Conservation (phyloP, 1,140 invertebrate species). For the Capitella teleta region DNA sequence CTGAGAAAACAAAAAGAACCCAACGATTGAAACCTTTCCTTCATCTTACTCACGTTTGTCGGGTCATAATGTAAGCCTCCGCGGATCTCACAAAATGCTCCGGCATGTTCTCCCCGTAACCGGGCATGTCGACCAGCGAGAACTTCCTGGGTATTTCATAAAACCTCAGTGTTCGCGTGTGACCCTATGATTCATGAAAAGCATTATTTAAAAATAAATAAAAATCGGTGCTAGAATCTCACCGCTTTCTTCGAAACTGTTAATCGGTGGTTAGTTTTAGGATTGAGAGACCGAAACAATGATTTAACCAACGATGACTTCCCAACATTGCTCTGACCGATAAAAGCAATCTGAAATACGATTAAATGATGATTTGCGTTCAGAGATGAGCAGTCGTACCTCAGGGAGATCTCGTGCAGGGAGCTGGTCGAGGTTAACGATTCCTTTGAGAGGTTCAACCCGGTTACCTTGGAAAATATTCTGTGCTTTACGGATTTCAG, state of each 20-base stretch:
- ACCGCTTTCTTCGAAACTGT: slow-evolving; percentile 28
- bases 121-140: slow-evolving; percentile 33
- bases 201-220: neutral
- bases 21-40: neutral
- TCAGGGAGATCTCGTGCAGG: too few relatives aligned
- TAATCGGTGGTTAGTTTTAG: slow-evolving; percentile 18
- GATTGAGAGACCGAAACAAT: slow-evolving; percentile 21
- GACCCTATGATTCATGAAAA: slow-evolving; percentile 22
- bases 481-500: too few relatives aligned
- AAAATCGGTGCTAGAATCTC: slow-evolving; percentile 11
- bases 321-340: slow-evolving; percentile 38
- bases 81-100: slow-evolving; percentile 24
- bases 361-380: too few relatives aligned
- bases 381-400: too few relatives aligned
- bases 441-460: too few relatives aligned
- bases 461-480: too few relatives aligned
- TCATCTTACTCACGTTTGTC: slow-evolving; percentile 21
- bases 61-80: slow-evolving; percentile 23
- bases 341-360: slow-evolving; percentile 28
- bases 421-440: too few relatives aligned
- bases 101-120: slow-evolving; percentile 35
- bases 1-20: neutral
- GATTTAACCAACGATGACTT: slow-evolving; percentile 32
- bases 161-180: slow-evolving; percentile 29
- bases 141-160: slow-evolving; percentile 25